phyloP scores from a whole-genome alignment of 2,888 invertebrate genomes.

The Chloroclystis v-ata region DNA sequence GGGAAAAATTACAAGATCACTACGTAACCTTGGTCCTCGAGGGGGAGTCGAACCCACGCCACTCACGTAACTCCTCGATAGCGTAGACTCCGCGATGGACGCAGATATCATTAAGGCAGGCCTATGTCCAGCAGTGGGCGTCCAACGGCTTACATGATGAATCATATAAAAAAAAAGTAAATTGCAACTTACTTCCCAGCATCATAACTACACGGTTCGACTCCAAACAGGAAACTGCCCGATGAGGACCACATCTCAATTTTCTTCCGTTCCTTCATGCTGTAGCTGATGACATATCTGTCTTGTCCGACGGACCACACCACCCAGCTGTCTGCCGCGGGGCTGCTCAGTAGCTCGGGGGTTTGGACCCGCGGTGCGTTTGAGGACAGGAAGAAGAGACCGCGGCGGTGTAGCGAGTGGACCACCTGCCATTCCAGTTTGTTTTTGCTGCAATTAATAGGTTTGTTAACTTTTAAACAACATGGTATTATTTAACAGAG shows the following conservation, averaged over 20 bases:
- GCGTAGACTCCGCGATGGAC: no score
- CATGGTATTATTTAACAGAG: neutral
- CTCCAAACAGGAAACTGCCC: slow-evolving; percentile 81
- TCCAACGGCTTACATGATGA: no score
- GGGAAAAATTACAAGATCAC: no score
- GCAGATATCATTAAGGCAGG: no score
- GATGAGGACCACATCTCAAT: slow-evolving; percentile 73
- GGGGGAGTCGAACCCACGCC: no score
- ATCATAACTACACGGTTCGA: slow-evolving; percentile 83
- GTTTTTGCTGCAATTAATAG: slow-evolving; percentile 44
- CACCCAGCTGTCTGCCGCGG: slow-evolving; percentile 36
- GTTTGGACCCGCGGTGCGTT: slow-evolving; percentile 54
- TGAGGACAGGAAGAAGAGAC: slow-evolving; percentile 80
- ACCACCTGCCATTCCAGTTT: slow-evolving; percentile 51
- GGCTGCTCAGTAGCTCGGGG: neutral
- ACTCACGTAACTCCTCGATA: no score
- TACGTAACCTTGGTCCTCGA: no score
- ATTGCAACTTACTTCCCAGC: slow-evolving; percentile 76
- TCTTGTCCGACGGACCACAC: slow-evolving; percentile 82
- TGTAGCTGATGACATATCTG: slow-evolving; percentile 74
- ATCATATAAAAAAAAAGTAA: no score
- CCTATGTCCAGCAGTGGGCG: no score
- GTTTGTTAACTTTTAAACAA: neutral
- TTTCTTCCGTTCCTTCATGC: slow-evolving; percentile 49
- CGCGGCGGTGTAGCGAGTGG: slow-evolving; percentile 75